A percentile compares a stretch with the other conserved stretches of the same genome.
phyloP scores from a whole-genome alignment of 2,113 vertebrate species.

The Python bivittatus region DNA sequence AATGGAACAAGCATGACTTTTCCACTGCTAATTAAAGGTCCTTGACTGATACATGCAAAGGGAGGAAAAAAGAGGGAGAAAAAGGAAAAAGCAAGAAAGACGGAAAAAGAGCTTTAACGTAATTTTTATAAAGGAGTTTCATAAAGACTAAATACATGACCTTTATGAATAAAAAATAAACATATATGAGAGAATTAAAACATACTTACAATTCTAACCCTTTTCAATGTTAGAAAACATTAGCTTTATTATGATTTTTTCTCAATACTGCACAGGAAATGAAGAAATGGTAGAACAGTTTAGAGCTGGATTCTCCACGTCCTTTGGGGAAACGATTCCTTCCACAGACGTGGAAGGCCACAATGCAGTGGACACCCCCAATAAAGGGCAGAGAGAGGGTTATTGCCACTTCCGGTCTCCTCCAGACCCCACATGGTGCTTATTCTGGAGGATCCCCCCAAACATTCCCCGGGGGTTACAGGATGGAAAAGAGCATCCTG shows the following conservation, averaged over 20 bases:
- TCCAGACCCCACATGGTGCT: neutral
- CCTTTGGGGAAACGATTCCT: neutral
- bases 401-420: neutral
- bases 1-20: conserved; percentile 88
- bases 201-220: neutral
- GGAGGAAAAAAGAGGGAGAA: conserved; percentile 52
- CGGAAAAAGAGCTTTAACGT: conserved; percentile 48
- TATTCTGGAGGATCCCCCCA: neutral
- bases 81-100: conserved; percentile 48
- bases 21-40: conserved; percentile 79
- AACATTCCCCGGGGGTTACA: neutral
- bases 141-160: conserved; percentile 44
- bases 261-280: too few species aligned
- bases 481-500: neutral
- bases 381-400: too few species aligned
- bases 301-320: neutral
- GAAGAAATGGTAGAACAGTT: neutral
- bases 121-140: conserved; percentile 22
- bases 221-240: neutral
- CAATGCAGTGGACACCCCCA: neutral
- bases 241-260: neutral
- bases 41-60: conserved; percentile 65
- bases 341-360: neutral
- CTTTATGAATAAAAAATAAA: conserved; percentile 9
- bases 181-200: neutral